Base-by-base conservation (phyloP, 2,113 vertebrate species). In the Heliornis fulica region DNA sequence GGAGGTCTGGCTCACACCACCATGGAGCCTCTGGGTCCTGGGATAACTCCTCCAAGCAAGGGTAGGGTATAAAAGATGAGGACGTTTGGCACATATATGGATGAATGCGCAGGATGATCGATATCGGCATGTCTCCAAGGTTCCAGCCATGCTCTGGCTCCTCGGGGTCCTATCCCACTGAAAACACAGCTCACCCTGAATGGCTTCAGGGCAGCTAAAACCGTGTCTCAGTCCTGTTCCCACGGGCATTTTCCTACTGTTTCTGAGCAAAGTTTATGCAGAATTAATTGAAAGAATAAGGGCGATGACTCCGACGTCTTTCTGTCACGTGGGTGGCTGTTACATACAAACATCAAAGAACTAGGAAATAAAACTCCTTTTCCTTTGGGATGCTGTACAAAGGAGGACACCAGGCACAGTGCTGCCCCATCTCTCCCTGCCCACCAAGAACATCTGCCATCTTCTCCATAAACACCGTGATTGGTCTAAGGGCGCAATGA, bases 201-300 rank as follows among this genome's bases (percentile, higher is more conserved):
- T 34, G 51, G 38, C 64, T 81, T 4, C 5, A 56, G 48, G 68
- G 59, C 20, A 31, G 60, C 76, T 89, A 60, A 71, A 93, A 60
- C 5, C 64, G 65, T 66, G 48, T 16, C 66, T 32, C 43, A 16
- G 38, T 81, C 64, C 69, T 59, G 32, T 5, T 84, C 72, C 83
- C 83, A 57, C 12, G 1, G 13, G 72, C 61, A 61, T 19, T 83
- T 68, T 40, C 65, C 76, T 82, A 41, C 26, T 71, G 69, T 65
- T 92, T 92, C 90, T 89, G 50, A 88, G 65, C 59, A 59, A 90
- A 83, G 78, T 57, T 87, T 32, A 92, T 40, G 57, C 56, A 97
- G 81, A 90, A 93, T 75, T 80, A 90, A 90, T 64, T 13, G 36
- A 70, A 90, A 69, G 43, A 71, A 75, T 51, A 64, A 51, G 13